Percentiles rank a stretch among this genome's conserved stretches.
phyloP scores from a whole-genome alignment of 2,888 invertebrate genomes.

The Heteropelma amictum region DNA sequence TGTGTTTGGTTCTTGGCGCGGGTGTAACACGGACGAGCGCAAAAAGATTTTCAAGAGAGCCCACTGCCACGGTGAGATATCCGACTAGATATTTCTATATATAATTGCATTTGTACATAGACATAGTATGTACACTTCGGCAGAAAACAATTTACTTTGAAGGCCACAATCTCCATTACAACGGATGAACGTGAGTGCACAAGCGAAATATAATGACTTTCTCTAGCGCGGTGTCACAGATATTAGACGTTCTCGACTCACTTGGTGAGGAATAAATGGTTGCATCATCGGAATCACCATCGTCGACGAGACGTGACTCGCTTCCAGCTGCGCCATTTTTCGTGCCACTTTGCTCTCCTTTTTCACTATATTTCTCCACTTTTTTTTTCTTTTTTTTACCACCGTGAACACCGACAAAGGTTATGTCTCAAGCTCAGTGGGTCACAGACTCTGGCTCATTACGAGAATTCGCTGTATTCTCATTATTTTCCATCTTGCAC shows the following conservation, averaged over 20 bases:
- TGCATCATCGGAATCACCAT: conserved; percentile 61
- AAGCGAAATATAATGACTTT: conserved; percentile 76
- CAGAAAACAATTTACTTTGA: conserved; percentile 77
- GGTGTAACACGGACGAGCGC: background rate
- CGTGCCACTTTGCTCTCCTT: conserved; percentile 23
- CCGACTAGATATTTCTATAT: conserved; percentile 10
- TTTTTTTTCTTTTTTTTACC: background rate
- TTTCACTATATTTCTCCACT: conserved; percentile 9
- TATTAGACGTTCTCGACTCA: conserved; percentile 52
- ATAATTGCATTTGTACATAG: conserved; percentile 1
- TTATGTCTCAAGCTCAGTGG: conserved; percentile 77
- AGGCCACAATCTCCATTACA: conserved; percentile 77
- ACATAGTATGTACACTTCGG: conserved; percentile 59
- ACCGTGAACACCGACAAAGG: conserved; percentile 69
- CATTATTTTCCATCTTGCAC: too few species aligned
- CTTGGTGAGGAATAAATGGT: conserved; percentile 42
- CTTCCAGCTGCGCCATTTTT: conserved; percentile 46
- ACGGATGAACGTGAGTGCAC: conserved; percentile 69
- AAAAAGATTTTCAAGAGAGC: conserved; percentile 37
- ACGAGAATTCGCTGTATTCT: conserved; percentile 9
- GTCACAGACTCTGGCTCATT: conserved; percentile 65
- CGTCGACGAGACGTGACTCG: conserved; percentile 53
- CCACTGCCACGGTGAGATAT: conserved; percentile 40
- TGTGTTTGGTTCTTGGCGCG: background rate
- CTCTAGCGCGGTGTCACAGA: conserved; percentile 69